These are phyloP conservation scores for Urophycis tenuis DNA, from an alignment of 2,797 vertebrate genomes.

Conservation along the genomic window DNA sequence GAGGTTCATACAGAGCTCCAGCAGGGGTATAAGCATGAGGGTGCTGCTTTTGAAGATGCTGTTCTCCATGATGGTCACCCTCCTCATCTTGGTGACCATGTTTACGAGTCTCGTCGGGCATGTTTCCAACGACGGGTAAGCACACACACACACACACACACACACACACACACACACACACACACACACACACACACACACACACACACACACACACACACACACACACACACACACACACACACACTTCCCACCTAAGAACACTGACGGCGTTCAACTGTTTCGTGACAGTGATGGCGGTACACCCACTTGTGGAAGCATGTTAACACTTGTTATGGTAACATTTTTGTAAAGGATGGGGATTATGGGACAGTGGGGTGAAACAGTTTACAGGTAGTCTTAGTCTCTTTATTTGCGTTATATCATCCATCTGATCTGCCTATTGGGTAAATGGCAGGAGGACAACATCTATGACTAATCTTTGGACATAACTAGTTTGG, in stretches of 20 bases:
- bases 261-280: neutral
- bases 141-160: neutral
- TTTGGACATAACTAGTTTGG: too few species aligned
- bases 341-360: too few species aligned
- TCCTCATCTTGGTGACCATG: conserved; percentile 50
- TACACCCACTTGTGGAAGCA: neutral
- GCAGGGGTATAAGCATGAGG: conserved; percentile 46
- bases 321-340: too few species aligned
- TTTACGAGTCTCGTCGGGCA: conserved; percentile 53
- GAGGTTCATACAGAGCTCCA: conserved; percentile 9
- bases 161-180: neutral
- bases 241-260: neutral
- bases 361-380: too few species aligned
- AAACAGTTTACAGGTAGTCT: neutral
- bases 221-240: neutral
- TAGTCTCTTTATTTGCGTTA: too few species aligned
- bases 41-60: conserved; percentile 32
- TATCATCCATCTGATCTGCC: too few species aligned
- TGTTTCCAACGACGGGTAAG: conserved; percentile 51
- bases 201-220: conserved; percentile 3
- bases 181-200: neutral
- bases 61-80: conserved; percentile 40
- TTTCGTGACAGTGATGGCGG: neutral
- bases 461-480: too few species aligned
- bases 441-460: too few species aligned